phyloP scores from a whole-genome alignment of 2,797 vertebrate species.

The Caiman crocodilus region DNA sequence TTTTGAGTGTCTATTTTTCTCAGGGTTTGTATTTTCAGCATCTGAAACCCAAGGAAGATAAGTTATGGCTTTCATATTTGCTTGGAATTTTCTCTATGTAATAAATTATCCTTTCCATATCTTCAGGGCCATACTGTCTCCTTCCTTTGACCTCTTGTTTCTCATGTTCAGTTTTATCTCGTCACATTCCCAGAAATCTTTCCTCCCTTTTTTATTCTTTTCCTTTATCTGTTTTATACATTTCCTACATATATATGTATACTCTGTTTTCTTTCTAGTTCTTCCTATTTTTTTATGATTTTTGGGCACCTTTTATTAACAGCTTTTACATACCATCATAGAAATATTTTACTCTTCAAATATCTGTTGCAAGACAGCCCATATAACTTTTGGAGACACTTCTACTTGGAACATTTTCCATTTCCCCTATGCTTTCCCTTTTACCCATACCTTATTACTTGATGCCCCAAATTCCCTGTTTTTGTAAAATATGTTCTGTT shows the following conservation, averaged over 20 bases:
- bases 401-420: not conserved
- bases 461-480: not conserved
- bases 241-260: not conserved
- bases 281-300: not conserved
- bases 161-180: constrained; percentile 5
- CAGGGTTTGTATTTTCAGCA: not conserved
- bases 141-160: not conserved
- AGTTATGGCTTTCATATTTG: not conserved
- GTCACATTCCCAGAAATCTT: not conserved
- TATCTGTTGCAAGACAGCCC: not conserved
- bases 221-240: not conserved
- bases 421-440: not conserved
- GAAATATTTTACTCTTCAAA: not conserved
- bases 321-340: not conserved
- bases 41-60: not conserved
- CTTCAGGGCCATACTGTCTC: not conserved
- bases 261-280: not conserved
- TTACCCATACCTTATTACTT: not conserved
- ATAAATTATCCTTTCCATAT: not conserved
- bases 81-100: not conserved
- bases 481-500: not conserved
- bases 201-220: not conserved
- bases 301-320: not conserved
- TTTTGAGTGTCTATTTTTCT: not conserved
- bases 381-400: not conserved